A percentile compares a stretch with the other conserved stretches of the same genome.
Evolutionary conservation across 2,797 vertebrate species (phyloP).

Genomic region (Chaenodraco wilsoni): DNA sequence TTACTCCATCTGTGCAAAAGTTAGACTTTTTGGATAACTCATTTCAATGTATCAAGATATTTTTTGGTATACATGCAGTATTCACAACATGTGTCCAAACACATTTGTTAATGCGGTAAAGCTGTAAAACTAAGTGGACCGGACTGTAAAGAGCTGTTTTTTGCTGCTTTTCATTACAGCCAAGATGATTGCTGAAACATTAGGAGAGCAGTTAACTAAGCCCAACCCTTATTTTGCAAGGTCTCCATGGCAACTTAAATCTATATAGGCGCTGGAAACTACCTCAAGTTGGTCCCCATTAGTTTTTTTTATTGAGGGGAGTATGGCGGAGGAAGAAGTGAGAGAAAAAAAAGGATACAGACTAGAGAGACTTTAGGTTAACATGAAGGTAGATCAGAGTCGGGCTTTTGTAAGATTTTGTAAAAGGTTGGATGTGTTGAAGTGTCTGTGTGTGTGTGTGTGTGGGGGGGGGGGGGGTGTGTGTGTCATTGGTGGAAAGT

Average conservation of each 20-base stretch:
- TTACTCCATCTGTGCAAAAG: neutral
- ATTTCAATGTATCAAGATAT: neutral
- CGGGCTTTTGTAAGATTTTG: neutral
- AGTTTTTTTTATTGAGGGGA: slow-evolving; percentile 35
- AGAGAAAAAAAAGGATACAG: slow-evolving; percentile 26
- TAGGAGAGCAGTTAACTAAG: slow-evolving; percentile 65
- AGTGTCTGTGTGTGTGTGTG: neutral
- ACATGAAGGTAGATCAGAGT: slow-evolving; percentile 16
- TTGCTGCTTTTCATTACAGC: slow-evolving; percentile 75
- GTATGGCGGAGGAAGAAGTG: slow-evolving; percentile 28
- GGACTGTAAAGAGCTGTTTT: slow-evolving; percentile 37
- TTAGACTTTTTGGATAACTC: neutral
- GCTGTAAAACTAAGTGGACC: slow-evolving; percentile 33
- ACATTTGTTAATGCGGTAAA: slow-evolving; percentile 37
- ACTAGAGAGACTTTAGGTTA: slow-evolving; percentile 23
- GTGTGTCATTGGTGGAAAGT: neutral
- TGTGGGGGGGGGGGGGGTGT: neutral
- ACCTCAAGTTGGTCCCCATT: slow-evolving; percentile 65
- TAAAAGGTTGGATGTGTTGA: neutral
- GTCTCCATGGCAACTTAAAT: slow-evolving; percentile 78
- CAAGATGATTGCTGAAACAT: slow-evolving; percentile 67
- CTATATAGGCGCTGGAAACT: slow-evolving; percentile 76
- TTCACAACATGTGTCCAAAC: slow-evolving; percentile 20
- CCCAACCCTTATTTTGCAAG: slow-evolving; percentile 77
- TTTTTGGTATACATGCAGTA: neutral